Percentiles rank a stretch among this genome's conserved stretches.
Evolutionary conservation across 2,797 vertebrate species (phyloP).

Genomic region (Tauraco hartlaubi): DNA sequence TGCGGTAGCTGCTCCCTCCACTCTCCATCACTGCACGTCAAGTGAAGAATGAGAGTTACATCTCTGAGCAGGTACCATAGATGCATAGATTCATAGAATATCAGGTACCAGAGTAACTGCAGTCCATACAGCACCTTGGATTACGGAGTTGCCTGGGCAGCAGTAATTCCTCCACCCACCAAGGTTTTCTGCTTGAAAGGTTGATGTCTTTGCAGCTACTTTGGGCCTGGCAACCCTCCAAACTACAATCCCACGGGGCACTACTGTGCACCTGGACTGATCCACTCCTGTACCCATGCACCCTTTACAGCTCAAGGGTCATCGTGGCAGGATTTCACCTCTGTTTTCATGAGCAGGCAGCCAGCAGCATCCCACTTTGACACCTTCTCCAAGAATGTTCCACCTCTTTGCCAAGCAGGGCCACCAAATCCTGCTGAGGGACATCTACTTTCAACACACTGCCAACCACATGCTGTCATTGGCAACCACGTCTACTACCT

Average conservation of each 20-base stretch:
- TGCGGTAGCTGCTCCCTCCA: not conserved
- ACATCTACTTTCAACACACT: not conserved
- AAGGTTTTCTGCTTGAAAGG: not conserved
- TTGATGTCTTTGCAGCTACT: not conserved
- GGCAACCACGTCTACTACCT: not conserved
- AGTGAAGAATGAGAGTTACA: not conserved
- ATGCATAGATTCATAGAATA: no score
- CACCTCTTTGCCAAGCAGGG: not conserved
- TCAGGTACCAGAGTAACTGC: not conserved
- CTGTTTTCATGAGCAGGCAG: not conserved
- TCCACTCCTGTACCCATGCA: not conserved
- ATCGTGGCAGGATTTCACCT: not conserved
- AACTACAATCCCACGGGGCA: not conserved
- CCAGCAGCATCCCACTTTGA: not conserved
- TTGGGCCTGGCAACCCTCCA: not conserved
- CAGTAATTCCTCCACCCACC: not conserved
- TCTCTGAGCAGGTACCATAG: not conserved
- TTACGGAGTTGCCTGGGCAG: not conserved
- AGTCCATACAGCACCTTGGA: not conserved
- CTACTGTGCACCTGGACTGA: not conserved
- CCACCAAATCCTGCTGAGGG: not conserved
- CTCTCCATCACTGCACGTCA: not conserved
- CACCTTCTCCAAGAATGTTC: rapidly evolving
- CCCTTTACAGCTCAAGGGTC: not conserved
- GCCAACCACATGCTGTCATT: not conserved